These are phyloP conservation scores for Passer domesticus DNA, from an alignment of 2,113 vertebrate species.

Conservation along the genomic window DNA sequence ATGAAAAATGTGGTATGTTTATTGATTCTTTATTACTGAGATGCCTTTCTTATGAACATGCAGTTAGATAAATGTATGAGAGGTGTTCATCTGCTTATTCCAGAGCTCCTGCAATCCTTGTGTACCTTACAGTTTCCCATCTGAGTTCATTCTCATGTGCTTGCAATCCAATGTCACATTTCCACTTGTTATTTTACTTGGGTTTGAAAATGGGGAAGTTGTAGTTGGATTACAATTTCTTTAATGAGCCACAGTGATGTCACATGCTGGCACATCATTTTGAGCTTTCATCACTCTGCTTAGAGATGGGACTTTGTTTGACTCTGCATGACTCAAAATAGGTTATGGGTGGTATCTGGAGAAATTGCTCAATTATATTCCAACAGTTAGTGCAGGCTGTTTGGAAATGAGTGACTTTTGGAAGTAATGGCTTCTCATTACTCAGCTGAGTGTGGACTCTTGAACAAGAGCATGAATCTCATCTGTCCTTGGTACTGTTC, in stretches of 20 bases:
- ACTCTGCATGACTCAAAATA: fast-evolving
- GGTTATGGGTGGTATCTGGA: neutral
- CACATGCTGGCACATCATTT: neutral
- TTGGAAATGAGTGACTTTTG: neutral
- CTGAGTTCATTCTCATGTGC: neutral
- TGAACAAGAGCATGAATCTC: neutral
- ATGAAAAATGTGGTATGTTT: constrained; percentile 81
- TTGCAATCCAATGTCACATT: neutral
- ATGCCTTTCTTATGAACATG: neutral
- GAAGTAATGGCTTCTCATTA: neutral
- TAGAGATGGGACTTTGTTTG: neutral
- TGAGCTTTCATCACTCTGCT: neutral
- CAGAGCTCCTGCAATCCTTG: neutral
- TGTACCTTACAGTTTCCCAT: neutral
- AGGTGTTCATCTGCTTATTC: neutral
- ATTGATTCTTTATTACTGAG: neutral
- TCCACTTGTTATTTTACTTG: neutral
- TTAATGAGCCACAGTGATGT: neutral
- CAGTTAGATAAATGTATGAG: neutral
- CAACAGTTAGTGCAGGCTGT: neutral
- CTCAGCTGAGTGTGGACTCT: neutral
- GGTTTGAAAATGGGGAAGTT: neutral
- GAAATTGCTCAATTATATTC: fast-evolving
- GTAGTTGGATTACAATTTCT: neutral
- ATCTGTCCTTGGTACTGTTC: neutral